Evolutionary conservation across 2,113 vertebrate genomes (phyloP), one percentile per base, ranked within the genome.

Genomic region (Mastomys coucha): DNA sequence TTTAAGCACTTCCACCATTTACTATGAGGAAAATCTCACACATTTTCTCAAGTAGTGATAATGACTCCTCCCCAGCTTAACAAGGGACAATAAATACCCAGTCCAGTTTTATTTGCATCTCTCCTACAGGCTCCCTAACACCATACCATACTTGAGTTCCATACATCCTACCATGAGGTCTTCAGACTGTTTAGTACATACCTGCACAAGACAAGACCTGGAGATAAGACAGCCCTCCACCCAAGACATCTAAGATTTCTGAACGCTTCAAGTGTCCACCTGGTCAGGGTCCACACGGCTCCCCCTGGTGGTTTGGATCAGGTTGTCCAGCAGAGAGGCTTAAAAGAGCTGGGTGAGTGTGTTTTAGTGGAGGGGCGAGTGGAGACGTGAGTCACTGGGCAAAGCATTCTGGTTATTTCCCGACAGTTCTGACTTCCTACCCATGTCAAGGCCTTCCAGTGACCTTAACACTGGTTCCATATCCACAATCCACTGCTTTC

Each of bases 41-140:
- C 10, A 42, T 42, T 88, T 94, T 36, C 76, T 42, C 65, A 87
- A 96, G 69, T 13, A 92, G 56, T 60, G 39, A 51, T 17, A 51
- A 3, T 6, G n/a, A 36, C 58, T 11, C 51, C 10, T 24, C 39
- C 1, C 28, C 72, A 33, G 10, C 4, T 70, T 85, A 33, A 45
- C n/a, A 42, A 42, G 58, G 24, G 14, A 85, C 58, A 31, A 45
- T 60, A 65, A 31, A 45, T 60, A 65, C 26, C 8, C 82, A 85
- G 58, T 28, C 42, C 81, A 19, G 13, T 69, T 72, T 77, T 91
- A 33, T 69, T 42, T 36, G 17, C 45, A 20, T 7, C 11, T 42
- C 36, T 2, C 4, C 24, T 39, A 16, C 4, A 13, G 0, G 19
- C 5, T 28, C 49, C 45, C 76, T 7, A 2, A 60, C 39, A 4